Base-by-base conservation (phyloP, 2,888 invertebrate species). In the Drosophila koepferae region DNA sequence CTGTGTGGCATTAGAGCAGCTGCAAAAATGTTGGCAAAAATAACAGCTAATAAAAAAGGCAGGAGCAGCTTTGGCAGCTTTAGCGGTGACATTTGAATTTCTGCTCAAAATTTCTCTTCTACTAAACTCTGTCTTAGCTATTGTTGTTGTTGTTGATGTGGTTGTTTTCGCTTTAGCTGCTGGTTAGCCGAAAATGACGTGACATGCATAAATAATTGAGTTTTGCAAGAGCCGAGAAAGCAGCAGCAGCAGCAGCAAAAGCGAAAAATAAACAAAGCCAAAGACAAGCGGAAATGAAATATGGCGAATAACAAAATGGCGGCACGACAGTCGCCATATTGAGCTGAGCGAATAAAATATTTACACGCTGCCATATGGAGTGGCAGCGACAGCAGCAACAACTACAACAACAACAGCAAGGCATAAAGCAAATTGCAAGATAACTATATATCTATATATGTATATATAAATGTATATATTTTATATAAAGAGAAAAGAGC, bases 131-230 rank as follows among this genome's bases (percentile, higher is more conserved):
- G 59, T 31, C 28, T 5, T 28, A 4, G 28, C 28, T 28, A 28
- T 28, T 28, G 2, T 8, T 40, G 48, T 64, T 53, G 67, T 58
- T 49, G 67, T 58, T 81, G 60, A n/a, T n/a, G n/a, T n/a, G n/a
- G n/a, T 38, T 64, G 66, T 48, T 87, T 63, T n/a, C 59, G 72
- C 43, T 59, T 46, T 23, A 48, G 40, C 51, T 69, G 60, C 51
- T 75, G 74, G 80, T 84, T 77, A 73, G 76, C 78, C 78, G 74
- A 85, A 82, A 86, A 82, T 90, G 78, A 89, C 87, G 87, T 88
- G 87, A 90, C 86, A 82, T 90, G 89, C 89, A 88, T 88, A 89
- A 88, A 88, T 90, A 88, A 87, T 87, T 87, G 83, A 90, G 86
- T 83, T 86, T 85, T 86, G 71, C 69, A 74, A 63, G 74, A 56